Conservation (phyloP, 2,888 invertebrate genomes). For the Ephialtes manifestator region DNA sequence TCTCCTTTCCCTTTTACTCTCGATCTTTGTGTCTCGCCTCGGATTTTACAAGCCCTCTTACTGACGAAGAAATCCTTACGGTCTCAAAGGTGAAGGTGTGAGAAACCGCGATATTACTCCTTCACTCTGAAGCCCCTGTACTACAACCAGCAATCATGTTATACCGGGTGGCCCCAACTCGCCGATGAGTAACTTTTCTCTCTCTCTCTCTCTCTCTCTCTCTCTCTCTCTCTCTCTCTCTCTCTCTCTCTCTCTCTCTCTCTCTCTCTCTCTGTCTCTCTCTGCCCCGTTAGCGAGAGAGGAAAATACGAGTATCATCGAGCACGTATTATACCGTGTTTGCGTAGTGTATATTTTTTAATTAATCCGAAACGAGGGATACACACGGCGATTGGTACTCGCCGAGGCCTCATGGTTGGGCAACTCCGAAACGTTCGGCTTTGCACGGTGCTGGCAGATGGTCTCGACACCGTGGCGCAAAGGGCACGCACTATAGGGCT, state of each 20-base stretch:
- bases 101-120: conserved; percentile 61
- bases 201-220: not conserved
- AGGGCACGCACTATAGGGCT: conserved; percentile 45
- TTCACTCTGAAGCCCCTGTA: conserved; percentile 33
- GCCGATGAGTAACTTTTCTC: conserved; percentile 27
- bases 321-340: conserved; percentile 13
- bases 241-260: not conserved
- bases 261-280: not conserved
- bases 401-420: conserved; percentile 62
- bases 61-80: not conserved
- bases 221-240: not conserved
- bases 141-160: conserved; percentile 60
- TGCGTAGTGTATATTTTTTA: conserved; percentile 59
- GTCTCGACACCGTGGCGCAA: conserved; percentile 46
- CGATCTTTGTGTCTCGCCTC: conserved; percentile 37
- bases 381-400: conserved; percentile 49
- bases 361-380: conserved; percentile 64
- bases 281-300: not conserved
- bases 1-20: conserved; percentile 36
- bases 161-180: conserved; percentile 57
- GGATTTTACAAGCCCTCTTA: conserved; percentile 22
- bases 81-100: conserved; percentile 47
- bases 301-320: conserved; percentile 34
- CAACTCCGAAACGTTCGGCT: conserved; percentile 59
- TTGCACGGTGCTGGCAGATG: conserved; percentile 63